A percentile compares a stretch with the other conserved stretches of the same genome.
These are phyloP conservation scores for Anadara kagoshimensis DNA, from an alignment of 1,140 invertebrate species.

Conservation along the genomic window DNA sequence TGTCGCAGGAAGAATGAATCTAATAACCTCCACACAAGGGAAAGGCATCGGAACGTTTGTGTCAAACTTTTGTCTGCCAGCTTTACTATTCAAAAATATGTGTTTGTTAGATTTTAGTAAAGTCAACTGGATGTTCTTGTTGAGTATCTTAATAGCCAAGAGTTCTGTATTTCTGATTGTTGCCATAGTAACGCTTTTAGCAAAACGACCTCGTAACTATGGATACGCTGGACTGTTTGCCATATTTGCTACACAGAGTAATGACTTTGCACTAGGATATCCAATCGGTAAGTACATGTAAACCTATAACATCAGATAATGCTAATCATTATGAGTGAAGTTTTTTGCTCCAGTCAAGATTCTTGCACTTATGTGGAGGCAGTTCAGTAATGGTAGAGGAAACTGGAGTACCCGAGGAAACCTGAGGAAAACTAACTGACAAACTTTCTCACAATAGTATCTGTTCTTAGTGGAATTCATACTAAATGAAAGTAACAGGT, in stretches of 20 bases:
- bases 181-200: constrained; percentile 85
- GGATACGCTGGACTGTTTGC: constrained; percentile 92
- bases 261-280: constrained; percentile 98
- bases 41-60: constrained; percentile 95
- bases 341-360: no score
- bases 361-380: no score
- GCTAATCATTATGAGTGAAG: no score
- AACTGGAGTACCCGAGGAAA: no score
- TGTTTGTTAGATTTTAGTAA: constrained; percentile 86
- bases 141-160: constrained; percentile 90
- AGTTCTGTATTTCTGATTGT: constrained; percentile 89
- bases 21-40: constrained; percentile 88
- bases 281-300: constrained; percentile 95
- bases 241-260: constrained; percentile 97
- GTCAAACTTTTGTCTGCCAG: constrained; percentile 92
- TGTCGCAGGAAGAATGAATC: constrained; percentile 88
- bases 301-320: no score
- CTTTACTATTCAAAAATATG: constrained; percentile 92
- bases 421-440: no score
- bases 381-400: no score
- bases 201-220: constrained; percentile 83
- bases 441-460: no score
- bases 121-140: constrained; percentile 92
- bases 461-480: no score
- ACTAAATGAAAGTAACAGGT: no score